phyloP scores from a whole-genome alignment of 30 jellyfish, hydroid and myxozoan genomes.

The Aurelia coerulea region DNA sequence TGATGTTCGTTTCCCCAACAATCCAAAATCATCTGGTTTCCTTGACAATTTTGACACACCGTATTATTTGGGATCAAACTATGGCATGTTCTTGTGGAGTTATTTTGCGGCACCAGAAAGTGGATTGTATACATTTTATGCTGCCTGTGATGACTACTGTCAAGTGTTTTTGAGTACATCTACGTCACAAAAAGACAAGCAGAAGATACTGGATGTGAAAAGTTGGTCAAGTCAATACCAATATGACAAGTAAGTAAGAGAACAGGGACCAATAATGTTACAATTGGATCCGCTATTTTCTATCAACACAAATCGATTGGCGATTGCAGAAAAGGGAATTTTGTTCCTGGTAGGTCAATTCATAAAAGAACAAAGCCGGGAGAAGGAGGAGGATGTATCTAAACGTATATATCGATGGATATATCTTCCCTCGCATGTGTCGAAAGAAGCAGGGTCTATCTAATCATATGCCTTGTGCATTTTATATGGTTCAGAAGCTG shows the following conservation, averaged over 20 bases:
- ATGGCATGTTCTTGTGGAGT: conserved; percentile 68
- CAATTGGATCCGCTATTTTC: no score
- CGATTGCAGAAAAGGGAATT: no score
- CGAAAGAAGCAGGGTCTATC: no score
- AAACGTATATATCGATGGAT: no score
- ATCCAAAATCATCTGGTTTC: conserved; percentile 73
- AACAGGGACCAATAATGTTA: no score
- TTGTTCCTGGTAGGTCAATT: no score
- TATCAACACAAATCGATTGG: no score
- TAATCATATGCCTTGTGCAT: no score
- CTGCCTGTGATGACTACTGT: conserved; percentile 81
- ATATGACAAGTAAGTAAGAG: conserved; percentile 65
- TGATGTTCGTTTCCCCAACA: conserved; percentile 83
- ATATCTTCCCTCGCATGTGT: no score
- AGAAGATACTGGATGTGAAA: conserved; percentile 41
- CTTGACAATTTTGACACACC: conserved; percentile 84
- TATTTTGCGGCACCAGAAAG: conserved; percentile 83
- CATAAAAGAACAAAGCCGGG: no score
- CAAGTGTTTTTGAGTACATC: conserved; percentile 67
- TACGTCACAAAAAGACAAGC: conserved; percentile 27
- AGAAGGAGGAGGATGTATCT: no score
- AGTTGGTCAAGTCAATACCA: conserved; percentile 50
- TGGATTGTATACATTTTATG: conserved; percentile 71
- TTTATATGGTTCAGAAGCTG: no score
- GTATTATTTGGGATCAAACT: conserved; percentile 42